Base-by-base conservation (phyloP, 2,113 vertebrate genomes). In the Albula goreensis region DNA sequence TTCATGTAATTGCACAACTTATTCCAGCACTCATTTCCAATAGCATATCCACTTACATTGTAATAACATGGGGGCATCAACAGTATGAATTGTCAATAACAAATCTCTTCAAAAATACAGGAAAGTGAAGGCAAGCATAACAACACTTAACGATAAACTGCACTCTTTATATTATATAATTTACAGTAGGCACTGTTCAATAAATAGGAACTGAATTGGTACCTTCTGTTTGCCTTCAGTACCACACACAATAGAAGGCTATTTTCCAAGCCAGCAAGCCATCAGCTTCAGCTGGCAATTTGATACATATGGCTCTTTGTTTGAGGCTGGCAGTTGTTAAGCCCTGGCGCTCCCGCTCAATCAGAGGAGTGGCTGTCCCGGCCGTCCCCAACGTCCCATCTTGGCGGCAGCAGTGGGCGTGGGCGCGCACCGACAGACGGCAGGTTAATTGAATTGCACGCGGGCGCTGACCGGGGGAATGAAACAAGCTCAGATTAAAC, bases 261-360 rank as follows among this genome's bases (percentile, higher is more conserved):
- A 74, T 9, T 60, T 52, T 57, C 49, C 3, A 11, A 41, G 41
- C 50, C 60, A n/a, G 53, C 50, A 77, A 56, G 51, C 51, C 83
- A 25, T 51, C 56, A 25, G 51, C 52, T 77, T 31, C 3, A 48
- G 50, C 22, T 78, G 15, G 31, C 57, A 80, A 85, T 80, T 51
- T 50, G 84, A n/a, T 80, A 60, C 84, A 85, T 85, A 85, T 85
- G 84, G 84, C 84, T 31, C 74, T 66, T 85, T 79, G 84, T 85
- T 50, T 79, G 74, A 78, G 31, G 5, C 84, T 79, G 77, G 84
- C 84, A 7, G 50, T 10, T 0, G n/a, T 22, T 57, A 25, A 57
- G 84, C 53, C 41, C 77, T n/a, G 17, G 52, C 31, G 8, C 15
- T 80, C 52, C 3, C 60, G 41, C 77, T 51, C 31, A 10, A 74